Evolutionary conservation across 2,888 invertebrate genomes (phyloP), one percentile per base, ranked within the genome.

Genomic region (Hirtodrosophila trivittata): DNA sequence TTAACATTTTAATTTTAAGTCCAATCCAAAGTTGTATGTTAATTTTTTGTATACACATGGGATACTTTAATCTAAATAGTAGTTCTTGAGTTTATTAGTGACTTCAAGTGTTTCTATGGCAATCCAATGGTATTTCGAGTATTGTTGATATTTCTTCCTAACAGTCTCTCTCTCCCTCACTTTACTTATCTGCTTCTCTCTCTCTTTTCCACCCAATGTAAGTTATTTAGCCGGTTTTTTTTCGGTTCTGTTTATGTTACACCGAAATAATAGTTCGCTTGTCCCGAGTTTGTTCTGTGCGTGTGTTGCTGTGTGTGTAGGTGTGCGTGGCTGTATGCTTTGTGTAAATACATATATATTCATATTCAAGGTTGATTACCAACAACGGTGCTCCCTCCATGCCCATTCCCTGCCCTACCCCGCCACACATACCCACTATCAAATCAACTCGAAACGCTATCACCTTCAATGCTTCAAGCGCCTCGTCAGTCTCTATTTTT

Each of bases 361-460:
- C 83, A 71, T 66, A 87, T 86, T 86, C 87, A 84, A 84, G 83
- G 87, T 86, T 84, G 84, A 83, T 86, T 83, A 73, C 80, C 69
- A 68, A 81, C 66, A 66, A 54, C 66, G 47, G 58, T 30, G 30
- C 21, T n/a, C n/a, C n/a, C n/a, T n/a, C n/a, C 33, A 3, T 21
- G 3, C 18, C 18, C 18, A 21, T 21, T 21, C 9, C 54, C 37
- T 39, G 47, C 33, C 28, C 33, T 14, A 33, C 41, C 6, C 47
- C 14, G 25, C 33, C 45, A n/a, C 18, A 7, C 33, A 8, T 10
- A 13, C 10, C 50, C 26, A 30, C 65, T 38, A 57, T 25, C 54
- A 28, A 68, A 12, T 50, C 25, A 42, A 47, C 60, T 56, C 49
- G 52, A 32, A 64, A 41, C 60, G 55, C 75, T 66, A 75, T 75